phyloP scores from a whole-genome alignment of 1,140 invertebrate species.

The Maniola jurtina region DNA sequence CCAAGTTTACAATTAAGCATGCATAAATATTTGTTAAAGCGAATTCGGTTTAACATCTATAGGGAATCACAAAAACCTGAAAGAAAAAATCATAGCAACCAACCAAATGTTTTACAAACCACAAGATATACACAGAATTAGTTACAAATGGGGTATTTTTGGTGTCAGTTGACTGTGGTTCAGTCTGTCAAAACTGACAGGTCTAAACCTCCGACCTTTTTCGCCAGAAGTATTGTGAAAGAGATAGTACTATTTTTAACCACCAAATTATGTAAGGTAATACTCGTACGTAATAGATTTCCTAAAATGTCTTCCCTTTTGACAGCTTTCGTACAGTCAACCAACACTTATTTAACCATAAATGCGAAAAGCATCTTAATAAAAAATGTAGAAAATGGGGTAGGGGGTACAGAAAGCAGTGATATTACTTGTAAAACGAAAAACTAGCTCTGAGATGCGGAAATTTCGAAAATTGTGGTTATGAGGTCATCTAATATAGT shows the following conservation, averaged over 20 bases:
- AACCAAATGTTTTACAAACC: background rate
- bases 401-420: background rate
- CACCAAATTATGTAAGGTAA: too few species aligned
- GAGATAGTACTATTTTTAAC: too few species aligned
- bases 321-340: too few species aligned
- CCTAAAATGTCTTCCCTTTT: too few species aligned
- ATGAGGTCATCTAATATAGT: too few species aligned
- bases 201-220: too few species aligned
- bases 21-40: slow-evolving; percentile 21
- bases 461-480: background rate
- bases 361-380: too few species aligned
- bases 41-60: slow-evolving; percentile 7
- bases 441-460: background rate
- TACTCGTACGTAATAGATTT: too few species aligned
- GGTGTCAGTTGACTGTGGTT: background rate
- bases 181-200: background rate
- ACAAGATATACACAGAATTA: slow-evolving; percentile 3
- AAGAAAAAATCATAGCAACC: slow-evolving; percentile 14
- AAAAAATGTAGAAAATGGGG: too few species aligned
- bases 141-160: background rate
- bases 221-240: too few species aligned
- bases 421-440: background rate
- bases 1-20: slow-evolving; percentile 13
- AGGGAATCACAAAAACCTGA: slow-evolving; percentile 8
- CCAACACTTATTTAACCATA: too few species aligned